Conservation (phyloP, 2,113 vertebrate genomes). For the Capra hircus region DNA sequence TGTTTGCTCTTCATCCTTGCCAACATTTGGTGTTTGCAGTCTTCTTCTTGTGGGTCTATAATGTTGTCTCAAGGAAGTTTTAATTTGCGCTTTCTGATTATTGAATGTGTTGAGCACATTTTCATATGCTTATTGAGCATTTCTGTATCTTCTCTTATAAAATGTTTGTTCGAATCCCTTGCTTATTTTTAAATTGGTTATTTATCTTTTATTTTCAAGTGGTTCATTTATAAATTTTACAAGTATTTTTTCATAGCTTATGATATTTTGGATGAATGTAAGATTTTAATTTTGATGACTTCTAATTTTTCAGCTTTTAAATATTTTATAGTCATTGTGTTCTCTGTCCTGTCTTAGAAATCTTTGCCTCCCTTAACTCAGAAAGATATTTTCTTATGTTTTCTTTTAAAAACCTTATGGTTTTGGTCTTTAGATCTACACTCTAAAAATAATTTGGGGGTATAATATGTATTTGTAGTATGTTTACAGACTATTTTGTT, state of each 20-base stretch:
- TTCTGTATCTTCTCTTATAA: neutral
- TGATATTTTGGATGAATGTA: neutral
- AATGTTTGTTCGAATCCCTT: neutral
- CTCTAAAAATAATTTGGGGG: neutral
- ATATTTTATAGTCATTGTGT: conserved; percentile 3
- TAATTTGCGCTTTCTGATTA: neutral
- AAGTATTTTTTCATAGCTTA: neutral
- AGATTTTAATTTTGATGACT: neutral
- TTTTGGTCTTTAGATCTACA: neutral
- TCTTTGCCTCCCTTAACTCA: neutral
- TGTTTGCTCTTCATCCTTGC: neutral
- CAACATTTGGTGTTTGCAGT: neutral
- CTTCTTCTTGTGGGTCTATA: neutral
- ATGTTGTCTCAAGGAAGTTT: neutral
- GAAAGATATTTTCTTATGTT: neutral
- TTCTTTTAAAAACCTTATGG: neutral
- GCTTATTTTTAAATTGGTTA: neutral
- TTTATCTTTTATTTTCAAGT: neutral
- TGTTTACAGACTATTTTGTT: neutral
- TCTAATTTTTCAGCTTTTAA: neutral
- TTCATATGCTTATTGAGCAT: neutral
- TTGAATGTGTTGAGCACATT: neutral
- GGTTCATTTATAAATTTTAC: neutral
- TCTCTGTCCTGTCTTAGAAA: neutral
- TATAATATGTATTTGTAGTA: neutral